phyloP scores from a whole-genome alignment of 2,113 vertebrate species.

The Apteryx mantelli region DNA sequence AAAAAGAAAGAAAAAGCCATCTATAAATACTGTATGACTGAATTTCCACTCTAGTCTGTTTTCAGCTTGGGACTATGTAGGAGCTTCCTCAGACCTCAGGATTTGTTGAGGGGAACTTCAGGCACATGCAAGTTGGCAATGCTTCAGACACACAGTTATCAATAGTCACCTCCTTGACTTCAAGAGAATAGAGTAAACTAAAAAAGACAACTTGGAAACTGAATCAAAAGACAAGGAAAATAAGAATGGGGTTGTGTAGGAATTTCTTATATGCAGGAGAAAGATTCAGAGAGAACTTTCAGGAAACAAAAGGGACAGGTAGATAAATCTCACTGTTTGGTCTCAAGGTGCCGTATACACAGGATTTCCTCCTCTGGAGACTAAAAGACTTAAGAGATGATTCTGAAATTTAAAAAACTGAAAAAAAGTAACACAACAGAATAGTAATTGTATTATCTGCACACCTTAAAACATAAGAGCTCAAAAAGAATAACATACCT shows the following conservation, averaged over 20 bases:
- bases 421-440: not conserved
- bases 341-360: not conserved
- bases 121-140: not conserved
- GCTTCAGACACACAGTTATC: not conserved
- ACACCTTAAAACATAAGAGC: not conserved
- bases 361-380: not conserved
- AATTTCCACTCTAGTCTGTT: not conserved
- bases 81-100: not conserved
- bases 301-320: not conserved
- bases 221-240: not conserved
- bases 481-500: not conserved
- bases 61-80: not conserved
- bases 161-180: not conserved
- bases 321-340: not conserved
- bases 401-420: not conserved
- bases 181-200: not conserved
- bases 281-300: not conserved
- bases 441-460: not conserved
- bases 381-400: not conserved
- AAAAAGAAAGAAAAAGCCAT: not conserved
- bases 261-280: not conserved
- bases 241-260: not conserved
- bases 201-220: not conserved
- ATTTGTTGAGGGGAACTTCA: not conserved
- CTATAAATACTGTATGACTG: not conserved